A percentile compares a stretch with the other conserved stretches of the same genome.
Evolutionary conservation across 2,888 invertebrate species (phyloP).

Genomic region (Melinaea marsaeus): DNA sequence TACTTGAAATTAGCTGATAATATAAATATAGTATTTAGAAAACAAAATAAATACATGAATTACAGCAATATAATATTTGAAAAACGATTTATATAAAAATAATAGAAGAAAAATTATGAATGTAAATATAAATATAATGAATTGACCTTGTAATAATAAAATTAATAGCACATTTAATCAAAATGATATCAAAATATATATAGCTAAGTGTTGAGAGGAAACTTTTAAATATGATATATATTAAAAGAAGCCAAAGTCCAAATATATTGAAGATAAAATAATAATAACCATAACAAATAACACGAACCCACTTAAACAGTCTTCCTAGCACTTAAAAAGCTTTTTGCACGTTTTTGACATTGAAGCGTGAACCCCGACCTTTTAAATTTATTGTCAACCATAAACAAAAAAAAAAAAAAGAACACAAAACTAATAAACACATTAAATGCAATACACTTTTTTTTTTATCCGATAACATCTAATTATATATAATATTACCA

Average conservation of each 20-base stretch:
- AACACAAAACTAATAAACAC: conserved; percentile 52
- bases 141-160: too few species aligned
- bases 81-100: too few species aligned
- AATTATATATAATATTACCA: conserved; percentile 54
- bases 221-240: neutral
- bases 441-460: conserved; percentile 67
- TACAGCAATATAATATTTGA: too few species aligned
- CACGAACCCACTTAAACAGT: conserved; percentile 10
- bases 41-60: too few species aligned
- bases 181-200: too few species aligned
- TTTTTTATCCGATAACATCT: conserved; percentile 46
- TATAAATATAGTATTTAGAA: too few species aligned
- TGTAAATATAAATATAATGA: too few species aligned
- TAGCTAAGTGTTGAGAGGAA: neutral
- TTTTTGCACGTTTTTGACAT: conserved; percentile 5
- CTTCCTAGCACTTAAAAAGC: conserved; percentile 18
- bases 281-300: conserved; percentile 5
- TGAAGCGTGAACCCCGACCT: conserved; percentile 14
- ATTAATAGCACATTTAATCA: neutral
- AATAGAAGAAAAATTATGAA: too few species aligned
- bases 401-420: conserved; percentile 37
- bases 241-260: conserved; percentile 1
- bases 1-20: too few species aligned
- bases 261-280: conserved; percentile 1
- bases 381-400: conserved; percentile 40